These are phyloP conservation scores for Leuciscus idus DNA, from an alignment of 2,113 vertebrate genomes.

Conservation along the genomic window DNA sequence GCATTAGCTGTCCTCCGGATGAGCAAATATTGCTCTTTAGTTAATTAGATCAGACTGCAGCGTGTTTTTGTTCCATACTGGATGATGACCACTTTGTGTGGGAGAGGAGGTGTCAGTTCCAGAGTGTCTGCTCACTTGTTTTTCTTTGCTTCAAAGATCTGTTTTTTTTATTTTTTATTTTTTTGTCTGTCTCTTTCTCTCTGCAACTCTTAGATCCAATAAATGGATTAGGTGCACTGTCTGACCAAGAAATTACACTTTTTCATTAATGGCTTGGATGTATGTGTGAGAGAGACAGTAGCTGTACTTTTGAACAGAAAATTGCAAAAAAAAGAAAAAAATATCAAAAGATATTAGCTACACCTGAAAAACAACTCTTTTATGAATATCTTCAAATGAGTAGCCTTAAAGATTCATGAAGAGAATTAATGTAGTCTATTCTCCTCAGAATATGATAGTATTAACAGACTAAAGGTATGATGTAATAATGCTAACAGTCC, in stretches of 20 bases:
- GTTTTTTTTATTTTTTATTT: background rate
- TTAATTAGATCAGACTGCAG: conserved; percentile 65
- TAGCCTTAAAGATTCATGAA: background rate
- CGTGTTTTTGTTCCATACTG: conserved; percentile 67
- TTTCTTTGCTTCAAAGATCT: conserved; percentile 62
- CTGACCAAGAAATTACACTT: conserved; percentile 10
- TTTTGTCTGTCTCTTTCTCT: conserved; percentile 27
- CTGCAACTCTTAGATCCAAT: conserved; percentile 34
- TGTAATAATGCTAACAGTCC: background rate
- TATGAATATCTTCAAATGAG: background rate
- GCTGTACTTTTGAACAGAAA: background rate
- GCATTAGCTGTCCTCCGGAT: conserved; percentile 65
- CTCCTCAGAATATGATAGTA: background rate
- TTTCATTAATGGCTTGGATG: conserved; percentile 19
- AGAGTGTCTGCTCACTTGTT: conserved; percentile 63
- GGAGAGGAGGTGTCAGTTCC: conserved; percentile 67
- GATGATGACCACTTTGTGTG: conserved; percentile 64
- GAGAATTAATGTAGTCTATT: background rate
- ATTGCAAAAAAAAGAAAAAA: background rate
- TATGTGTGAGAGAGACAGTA: background rate
- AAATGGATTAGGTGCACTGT: conserved; percentile 22
- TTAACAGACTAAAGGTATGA: background rate
- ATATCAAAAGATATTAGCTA: background rate
- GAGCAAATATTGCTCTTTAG: conserved; percentile 67
- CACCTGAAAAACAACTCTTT: conserved; percentile 3